These are phyloP conservation scores for Dichetophora obliterata DNA, from an alignment of 2,888 invertebrate species.

Conservation along the genomic window DNA sequence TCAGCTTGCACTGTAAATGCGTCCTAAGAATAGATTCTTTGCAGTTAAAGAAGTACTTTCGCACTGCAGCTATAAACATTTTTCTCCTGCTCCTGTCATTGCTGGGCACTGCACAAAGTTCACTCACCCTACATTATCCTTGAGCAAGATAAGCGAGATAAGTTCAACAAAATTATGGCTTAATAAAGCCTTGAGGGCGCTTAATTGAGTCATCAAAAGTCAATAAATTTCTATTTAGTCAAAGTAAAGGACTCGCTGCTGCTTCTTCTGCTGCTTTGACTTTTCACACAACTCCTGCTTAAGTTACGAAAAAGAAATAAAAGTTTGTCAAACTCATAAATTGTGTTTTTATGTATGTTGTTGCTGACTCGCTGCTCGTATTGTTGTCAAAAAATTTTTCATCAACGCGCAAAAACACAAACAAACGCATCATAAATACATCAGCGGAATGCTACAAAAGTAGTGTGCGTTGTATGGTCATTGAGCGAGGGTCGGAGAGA, in stretches of 20 bases:
- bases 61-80: too few species aligned
- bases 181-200: constrained; percentile 50
- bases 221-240: constrained; percentile 28
- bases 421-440: constrained; percentile 20
- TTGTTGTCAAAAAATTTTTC: neutral
- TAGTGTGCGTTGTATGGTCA: neutral
- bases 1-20: too few species aligned
- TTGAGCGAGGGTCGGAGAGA: neutral
- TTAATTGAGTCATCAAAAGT: constrained; percentile 40
- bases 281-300: constrained; percentile 12
- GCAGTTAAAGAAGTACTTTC: too few species aligned
- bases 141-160: neutral
- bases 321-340: constrained; percentile 20
- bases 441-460: constrained; percentile 12
- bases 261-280: neutral
- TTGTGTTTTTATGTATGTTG: constrained; percentile 4
- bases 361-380: neutral
- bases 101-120: neutral
- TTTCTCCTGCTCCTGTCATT: too few species aligned
- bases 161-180: constrained; percentile 47
- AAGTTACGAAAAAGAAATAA: constrained; percentile 2
- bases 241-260: neutral
- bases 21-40: too few species aligned
- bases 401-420: neutral
- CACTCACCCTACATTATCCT: neutral